These are phyloP conservation scores for Tigriopus japonicus DNA, from an alignment of 1,140 invertebrate genomes.

Conservation along the genomic window DNA sequence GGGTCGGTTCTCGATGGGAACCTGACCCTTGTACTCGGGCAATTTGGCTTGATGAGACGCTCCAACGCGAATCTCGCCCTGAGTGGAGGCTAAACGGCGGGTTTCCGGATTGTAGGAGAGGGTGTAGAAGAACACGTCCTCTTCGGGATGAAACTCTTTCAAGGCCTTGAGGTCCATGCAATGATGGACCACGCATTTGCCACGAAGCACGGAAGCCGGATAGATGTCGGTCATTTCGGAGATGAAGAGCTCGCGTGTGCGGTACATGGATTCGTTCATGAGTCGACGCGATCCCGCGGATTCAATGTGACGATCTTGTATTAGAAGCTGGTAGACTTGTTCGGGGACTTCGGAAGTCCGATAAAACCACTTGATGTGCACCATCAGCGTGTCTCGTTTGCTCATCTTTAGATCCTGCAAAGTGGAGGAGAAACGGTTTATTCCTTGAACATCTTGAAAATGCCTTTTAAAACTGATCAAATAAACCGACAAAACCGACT, in stretches of 20 bases:
- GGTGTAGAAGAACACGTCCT: constrained; percentile 31
- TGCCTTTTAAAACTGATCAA: no score
- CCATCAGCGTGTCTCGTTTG: constrained; percentile 31
- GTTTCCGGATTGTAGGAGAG: constrained; percentile 39
- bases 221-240: constrained; percentile 34
- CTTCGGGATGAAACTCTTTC: constrained; percentile 23
- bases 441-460: constrained; percentile 5
- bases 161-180: constrained; percentile 31
- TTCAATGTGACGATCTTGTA: constrained; percentile 29
- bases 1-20: constrained; percentile 34
- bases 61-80: constrained; percentile 86
- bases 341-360: constrained; percentile 30
- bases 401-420: constrained; percentile 24
- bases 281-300: constrained; percentile 18
- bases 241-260: constrained; percentile 32
- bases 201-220: constrained; percentile 33
- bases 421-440: no score
- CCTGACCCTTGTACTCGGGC: constrained; percentile 6
- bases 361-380: constrained; percentile 34
- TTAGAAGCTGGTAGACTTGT: constrained; percentile 32
- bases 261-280: constrained; percentile 27
- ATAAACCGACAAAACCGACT: no score
- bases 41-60: constrained; percentile 50
- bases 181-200: constrained; percentile 32
- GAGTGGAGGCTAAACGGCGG: constrained; percentile 51